phyloP scores from a whole-genome alignment of 2,113 vertebrate genomes.

The Nestor notabilis region DNA sequence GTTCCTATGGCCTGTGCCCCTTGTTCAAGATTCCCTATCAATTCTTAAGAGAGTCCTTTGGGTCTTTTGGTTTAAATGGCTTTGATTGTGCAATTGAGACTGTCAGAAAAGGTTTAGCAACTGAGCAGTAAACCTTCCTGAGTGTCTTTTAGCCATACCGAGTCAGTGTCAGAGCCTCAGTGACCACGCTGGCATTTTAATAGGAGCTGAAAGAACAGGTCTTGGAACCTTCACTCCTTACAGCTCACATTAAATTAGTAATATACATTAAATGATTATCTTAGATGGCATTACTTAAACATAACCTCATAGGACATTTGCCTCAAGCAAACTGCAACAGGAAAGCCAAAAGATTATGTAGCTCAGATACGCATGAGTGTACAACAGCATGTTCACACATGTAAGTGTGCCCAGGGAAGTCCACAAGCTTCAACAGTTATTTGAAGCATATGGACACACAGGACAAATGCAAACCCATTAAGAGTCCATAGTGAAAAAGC shows the following conservation, averaged over 20 bases:
- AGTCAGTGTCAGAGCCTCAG: not conserved
- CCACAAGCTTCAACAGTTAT: not conserved
- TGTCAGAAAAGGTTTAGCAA: conserved; percentile 4
- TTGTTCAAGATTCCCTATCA: not conserved
- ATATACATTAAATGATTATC: not conserved
- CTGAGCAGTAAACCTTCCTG: not conserved
- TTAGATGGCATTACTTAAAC: conserved; percentile 39
- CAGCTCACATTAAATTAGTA: conserved; percentile 26
- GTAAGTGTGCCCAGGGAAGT: not conserved
- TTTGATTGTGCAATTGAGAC: not conserved
- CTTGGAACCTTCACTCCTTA: conserved; percentile 13
- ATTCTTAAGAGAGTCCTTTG: not conserved
- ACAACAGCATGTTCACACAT: not conserved
- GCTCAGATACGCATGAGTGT: not conserved
- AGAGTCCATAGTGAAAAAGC: not conserved
- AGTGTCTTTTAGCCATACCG: not conserved
- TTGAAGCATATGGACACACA: not conserved
- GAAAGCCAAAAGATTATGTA: not conserved
- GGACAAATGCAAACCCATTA: not conserved
- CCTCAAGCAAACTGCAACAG: not conserved
- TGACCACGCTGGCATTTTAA: not conserved
- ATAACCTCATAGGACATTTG: conserved; percentile 1
- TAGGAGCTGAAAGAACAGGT: conserved; percentile 7
- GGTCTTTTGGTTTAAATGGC: not conserved
- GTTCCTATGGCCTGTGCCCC: not conserved